These are phyloP conservation scores for Gastrophysa polygoni DNA, from an alignment of 2,888 invertebrate species.

Conservation along the genomic window DNA sequence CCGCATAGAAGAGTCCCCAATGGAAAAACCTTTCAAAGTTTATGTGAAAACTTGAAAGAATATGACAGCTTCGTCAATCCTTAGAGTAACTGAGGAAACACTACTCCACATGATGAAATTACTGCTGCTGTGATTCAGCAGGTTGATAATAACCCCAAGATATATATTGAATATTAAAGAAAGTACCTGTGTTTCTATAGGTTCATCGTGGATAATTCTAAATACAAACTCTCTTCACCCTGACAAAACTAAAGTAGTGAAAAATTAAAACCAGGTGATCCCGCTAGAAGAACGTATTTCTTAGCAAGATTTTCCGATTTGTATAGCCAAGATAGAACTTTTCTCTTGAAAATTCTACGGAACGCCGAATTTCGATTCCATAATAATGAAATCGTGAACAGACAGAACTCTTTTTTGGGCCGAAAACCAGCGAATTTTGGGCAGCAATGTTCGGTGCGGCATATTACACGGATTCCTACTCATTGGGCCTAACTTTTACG, in stretches of 20 bases:
- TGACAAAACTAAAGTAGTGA: too few relatives aligned
- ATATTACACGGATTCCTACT: background rate
- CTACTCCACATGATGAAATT: background rate
- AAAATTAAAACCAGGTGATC: too few relatives aligned
- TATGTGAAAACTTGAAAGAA: background rate
- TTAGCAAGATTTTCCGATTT: background rate
- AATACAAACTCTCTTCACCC: background rate
- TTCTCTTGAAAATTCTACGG: background rate
- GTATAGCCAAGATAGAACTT: conserved; percentile 12
- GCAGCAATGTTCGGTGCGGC: background rate
- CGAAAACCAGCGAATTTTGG: background rate
- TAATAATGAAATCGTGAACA: conserved; percentile 11
- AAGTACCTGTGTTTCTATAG: background rate
- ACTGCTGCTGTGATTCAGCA: conserved; percentile 3
- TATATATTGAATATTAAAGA: background rate
- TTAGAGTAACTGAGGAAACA: background rate
- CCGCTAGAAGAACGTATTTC: background rate
- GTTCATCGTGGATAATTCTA: background rate
- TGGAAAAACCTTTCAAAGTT: conserved; percentile 1
- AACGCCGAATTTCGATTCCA: background rate
- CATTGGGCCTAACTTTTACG: background rate
- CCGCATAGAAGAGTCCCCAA: conserved; percentile 4
- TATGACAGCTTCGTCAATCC: background rate
- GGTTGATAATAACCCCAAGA: conserved; percentile 7
- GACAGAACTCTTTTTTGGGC: background rate